Conservation (phyloP, 2,113 vertebrate genomes). For the Zosterops pallidus region DNA sequence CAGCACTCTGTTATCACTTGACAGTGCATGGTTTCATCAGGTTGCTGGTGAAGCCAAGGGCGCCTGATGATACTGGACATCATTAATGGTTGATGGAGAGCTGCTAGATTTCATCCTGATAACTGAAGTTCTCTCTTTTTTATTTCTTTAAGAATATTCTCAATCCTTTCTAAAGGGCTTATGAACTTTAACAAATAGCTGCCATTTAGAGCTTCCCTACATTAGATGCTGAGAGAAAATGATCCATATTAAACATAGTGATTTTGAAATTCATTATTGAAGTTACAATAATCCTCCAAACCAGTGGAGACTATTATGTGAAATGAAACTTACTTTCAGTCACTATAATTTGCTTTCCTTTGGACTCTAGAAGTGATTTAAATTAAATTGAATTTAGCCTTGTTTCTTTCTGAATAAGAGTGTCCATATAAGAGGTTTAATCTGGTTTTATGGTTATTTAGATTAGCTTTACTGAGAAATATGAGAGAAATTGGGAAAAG, state of each 20-base stretch:
- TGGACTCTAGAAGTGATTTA: background rate
- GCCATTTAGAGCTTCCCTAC: background rate
- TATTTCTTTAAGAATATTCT: background rate
- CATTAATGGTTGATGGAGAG: background rate
- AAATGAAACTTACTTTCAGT: background rate
- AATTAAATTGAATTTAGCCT: background rate
- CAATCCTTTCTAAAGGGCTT: background rate
- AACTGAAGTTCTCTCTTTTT: background rate
- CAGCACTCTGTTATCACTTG: fast-evolving
- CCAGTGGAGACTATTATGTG: background rate
- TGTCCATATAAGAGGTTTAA: background rate
- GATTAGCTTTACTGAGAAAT: background rate
- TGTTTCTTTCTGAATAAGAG: background rate
- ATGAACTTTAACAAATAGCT: background rate
- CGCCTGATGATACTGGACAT: background rate
- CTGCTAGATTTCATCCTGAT: background rate
- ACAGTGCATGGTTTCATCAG: background rate
- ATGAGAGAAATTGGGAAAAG: background rate
- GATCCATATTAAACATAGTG: background rate
- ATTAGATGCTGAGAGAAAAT: background rate
- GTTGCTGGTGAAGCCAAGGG: fast-evolving
- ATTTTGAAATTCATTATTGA: conserved; percentile 42
- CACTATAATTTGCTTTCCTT: background rate
- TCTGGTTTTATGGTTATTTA: background rate
- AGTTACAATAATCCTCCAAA: background rate